phyloP scores from a whole-genome alignment of 2,113 vertebrate species.

The Odobenus rosmarus region DNA sequence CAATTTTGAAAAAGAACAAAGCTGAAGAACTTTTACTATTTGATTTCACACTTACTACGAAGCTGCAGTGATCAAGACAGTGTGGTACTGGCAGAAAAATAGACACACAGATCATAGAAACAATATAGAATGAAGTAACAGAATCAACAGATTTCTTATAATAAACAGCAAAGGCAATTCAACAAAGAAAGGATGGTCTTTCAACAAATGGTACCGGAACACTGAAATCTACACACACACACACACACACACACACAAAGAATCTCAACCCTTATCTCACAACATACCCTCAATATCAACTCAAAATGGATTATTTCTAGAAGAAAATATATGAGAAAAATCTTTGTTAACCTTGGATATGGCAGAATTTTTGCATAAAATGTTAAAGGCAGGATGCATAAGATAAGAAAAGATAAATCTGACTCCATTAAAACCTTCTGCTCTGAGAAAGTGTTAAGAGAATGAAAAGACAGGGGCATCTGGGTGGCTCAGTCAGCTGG shows the following conservation, averaged over 20 bases:
- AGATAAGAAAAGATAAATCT: neutral
- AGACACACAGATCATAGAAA: neutral
- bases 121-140: neutral
- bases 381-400: neutral
- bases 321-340: neutral
- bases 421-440: neutral
- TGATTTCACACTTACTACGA: neutral
- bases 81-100: neutral
- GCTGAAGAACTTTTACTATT: neutral
- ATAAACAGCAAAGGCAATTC: neutral
- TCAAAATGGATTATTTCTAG: neutral
- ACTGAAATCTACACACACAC: neutral
- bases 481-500: too few species aligned
- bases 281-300: neutral
- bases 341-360: neutral
- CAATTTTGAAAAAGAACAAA: neutral
- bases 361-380: neutral
- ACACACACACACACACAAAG: neutral
- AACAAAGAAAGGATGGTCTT: neutral
- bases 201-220: neutral
- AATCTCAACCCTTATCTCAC: neutral
- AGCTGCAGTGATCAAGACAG: neutral
- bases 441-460: neutral
- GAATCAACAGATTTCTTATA: neutral
- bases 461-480: neutral